Evolutionary conservation across 1,140 invertebrate species (phyloP).

Genomic region (Hyles euphorbiae): DNA sequence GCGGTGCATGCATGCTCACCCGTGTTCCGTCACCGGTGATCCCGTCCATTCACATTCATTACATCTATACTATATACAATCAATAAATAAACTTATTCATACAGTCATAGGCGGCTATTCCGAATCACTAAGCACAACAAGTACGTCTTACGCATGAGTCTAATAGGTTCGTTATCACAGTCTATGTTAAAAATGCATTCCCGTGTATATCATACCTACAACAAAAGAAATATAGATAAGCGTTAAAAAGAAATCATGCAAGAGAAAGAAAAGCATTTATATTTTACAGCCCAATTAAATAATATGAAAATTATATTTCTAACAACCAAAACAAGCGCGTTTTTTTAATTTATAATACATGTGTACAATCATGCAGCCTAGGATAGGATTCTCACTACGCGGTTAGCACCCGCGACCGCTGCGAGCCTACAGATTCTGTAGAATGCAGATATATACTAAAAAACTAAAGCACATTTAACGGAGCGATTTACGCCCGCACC

Average conservation of each 20-base stretch:
- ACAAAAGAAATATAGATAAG: constrained; percentile 70
- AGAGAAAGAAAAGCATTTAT: constrained; percentile 27
- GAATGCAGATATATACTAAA: too few relatives aligned
- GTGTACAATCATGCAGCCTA: too few relatives aligned
- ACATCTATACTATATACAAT: constrained; percentile 46
- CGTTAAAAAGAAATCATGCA: constrained; percentile 63
- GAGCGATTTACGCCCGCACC: too few relatives aligned
- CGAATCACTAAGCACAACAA: constrained; percentile 54
- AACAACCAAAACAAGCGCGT: too few relatives aligned
- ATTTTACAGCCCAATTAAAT: neutral
- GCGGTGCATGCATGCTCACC: constrained; percentile 63
- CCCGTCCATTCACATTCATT: constrained; percentile 28
- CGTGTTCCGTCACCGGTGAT: constrained; percentile 17
- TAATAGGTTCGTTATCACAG: constrained; percentile 59
- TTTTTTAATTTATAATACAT: too few relatives aligned
- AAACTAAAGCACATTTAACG: too few relatives aligned
- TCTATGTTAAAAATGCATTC: constrained; percentile 68
- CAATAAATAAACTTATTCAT: constrained; percentile 48
- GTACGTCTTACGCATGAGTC: constrained; percentile 41
- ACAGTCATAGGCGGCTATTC: constrained; percentile 38
- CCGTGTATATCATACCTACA: constrained; percentile 68
- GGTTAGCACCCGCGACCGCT: too few relatives aligned
- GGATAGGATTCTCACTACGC: too few relatives aligned
- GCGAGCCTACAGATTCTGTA: too few relatives aligned
- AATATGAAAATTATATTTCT: too few relatives aligned